Evolutionary conservation across 2,888 invertebrate genomes (phyloP).

Genomic region (Ditula angustiorana): DNA sequence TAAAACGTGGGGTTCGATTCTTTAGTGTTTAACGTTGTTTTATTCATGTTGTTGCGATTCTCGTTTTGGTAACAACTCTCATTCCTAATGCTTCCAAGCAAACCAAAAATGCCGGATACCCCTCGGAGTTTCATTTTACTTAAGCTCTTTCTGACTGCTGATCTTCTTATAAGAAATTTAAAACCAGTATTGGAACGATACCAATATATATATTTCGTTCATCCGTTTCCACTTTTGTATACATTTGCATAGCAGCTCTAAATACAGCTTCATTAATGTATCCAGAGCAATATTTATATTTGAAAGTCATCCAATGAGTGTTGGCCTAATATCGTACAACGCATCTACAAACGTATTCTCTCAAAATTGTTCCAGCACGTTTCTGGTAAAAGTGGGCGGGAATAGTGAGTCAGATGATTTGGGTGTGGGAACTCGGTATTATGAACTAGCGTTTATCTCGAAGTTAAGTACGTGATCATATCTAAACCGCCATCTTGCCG

Average conservation of each 20-base stretch:
- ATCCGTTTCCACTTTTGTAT: constrained; percentile 29
- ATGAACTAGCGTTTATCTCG: constrained; percentile 63
- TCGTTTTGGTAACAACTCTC: constrained; percentile 67
- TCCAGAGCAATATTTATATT: constrained; percentile 33
- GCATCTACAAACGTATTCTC: constrained; percentile 57
- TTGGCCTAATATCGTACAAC: constrained; percentile 55
- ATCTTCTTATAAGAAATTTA: constrained; percentile 27
- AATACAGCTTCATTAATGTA: constrained; percentile 35
- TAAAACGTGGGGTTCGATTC: constrained; percentile 59
- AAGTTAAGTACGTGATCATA: constrained; percentile 64
- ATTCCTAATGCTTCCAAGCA: constrained; percentile 23
- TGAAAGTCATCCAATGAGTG: constrained; percentile 47
- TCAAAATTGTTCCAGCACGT: constrained; percentile 64
- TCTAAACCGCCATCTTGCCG: constrained; percentile 63
- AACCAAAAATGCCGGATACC: constrained; percentile 8
- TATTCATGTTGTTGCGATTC: constrained; percentile 76
- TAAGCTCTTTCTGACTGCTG: constrained; percentile 21
- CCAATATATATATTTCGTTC: constrained; percentile 22
- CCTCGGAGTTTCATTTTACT: neutral
- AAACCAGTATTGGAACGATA: constrained; percentile 33
- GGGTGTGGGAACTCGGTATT: constrained; percentile 72
- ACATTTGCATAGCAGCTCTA: constrained; percentile 35
- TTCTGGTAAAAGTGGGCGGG: constrained; percentile 75
- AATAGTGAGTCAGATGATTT: constrained; percentile 74
- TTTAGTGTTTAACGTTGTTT: constrained; percentile 68